Conservation (phyloP, 2,113 vertebrate genomes). For the Abramis brama region DNA sequence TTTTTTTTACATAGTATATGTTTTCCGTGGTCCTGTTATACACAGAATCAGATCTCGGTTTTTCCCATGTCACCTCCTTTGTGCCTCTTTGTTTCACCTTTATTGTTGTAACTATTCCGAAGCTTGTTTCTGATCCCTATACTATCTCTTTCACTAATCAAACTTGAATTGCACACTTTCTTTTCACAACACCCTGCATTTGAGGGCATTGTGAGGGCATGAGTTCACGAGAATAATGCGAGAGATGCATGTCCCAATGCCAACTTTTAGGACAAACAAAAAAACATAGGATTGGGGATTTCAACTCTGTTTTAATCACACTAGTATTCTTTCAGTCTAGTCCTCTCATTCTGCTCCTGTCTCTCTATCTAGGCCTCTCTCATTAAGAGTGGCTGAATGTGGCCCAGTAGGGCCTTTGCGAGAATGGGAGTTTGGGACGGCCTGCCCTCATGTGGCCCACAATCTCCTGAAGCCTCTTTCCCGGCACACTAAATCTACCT, state of each 20-base stretch:
- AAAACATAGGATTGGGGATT: neutral
- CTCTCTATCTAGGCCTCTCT: constrained; percentile 53
- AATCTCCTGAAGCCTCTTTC: constrained; percentile 67
- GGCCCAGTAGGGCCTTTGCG: constrained; percentile 78
- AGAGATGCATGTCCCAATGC: neutral
- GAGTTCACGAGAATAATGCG: neutral
- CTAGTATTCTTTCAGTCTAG: constrained; percentile 1
- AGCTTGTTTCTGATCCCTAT: neutral
- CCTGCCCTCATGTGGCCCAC: constrained; percentile 66
- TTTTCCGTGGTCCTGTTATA: too few relatives aligned
- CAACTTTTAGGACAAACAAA: constrained; percentile 2
- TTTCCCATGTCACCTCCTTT: neutral
- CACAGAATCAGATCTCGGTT: neutral
- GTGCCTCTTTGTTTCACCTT: neutral
- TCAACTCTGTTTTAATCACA: constrained; percentile 27
- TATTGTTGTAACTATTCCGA: neutral
- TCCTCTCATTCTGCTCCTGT: neutral
- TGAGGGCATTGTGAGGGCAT: constrained; percentile 12
- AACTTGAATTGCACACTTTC: neutral
- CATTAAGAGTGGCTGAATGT: constrained; percentile 79
- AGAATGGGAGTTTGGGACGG: constrained; percentile 73
- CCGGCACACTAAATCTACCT: constrained; percentile 79
- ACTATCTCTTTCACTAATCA: neutral
- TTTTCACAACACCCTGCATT: neutral
- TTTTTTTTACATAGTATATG: neutral